A percentile compares a stretch with the other conserved stretches of the same genome.
Conservation (phyloP, 2,888 invertebrate species). For the Eupithecia vulgata region DNA sequence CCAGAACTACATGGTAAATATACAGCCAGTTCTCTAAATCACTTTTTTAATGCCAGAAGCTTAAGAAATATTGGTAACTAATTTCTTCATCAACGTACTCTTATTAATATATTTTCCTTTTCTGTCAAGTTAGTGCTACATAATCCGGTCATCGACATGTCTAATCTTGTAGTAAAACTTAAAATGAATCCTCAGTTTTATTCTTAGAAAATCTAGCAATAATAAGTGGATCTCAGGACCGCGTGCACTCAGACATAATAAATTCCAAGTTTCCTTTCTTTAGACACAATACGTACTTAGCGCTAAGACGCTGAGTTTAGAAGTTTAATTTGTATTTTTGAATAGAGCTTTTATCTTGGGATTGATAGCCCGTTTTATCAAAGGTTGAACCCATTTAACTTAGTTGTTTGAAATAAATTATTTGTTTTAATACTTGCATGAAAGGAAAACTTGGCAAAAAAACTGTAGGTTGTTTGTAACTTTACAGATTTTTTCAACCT, state of each 20-base stretch:
- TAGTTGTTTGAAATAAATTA: slow-evolving; percentile 8
- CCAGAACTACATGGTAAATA: background rate
- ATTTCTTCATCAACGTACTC: background rate
- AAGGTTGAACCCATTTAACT: background rate
- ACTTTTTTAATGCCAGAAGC: background rate
- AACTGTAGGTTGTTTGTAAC: background rate
- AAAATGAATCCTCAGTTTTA: background rate
- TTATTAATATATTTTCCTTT: background rate
- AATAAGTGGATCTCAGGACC: background rate
- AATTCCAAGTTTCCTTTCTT: slow-evolving; percentile 3
- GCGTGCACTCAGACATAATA: slow-evolving; percentile 7
- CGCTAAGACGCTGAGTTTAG: background rate
- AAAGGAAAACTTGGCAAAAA: background rate
- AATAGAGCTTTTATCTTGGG: slow-evolving; percentile 8
- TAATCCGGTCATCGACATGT: background rate
- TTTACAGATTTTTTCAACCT: background rate
- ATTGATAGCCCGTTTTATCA: slow-evolving; percentile 8
- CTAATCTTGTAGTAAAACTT: background rate
- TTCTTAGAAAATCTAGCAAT: slow-evolving; percentile 8
- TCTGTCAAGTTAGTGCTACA: background rate
- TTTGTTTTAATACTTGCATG: background rate
- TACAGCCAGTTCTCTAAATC: too few species aligned
- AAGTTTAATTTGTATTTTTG: slow-evolving; percentile 14
- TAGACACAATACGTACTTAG: slow-evolving; percentile 10
- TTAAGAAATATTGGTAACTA: background rate